Conservation (phyloP, 1,140 invertebrate species). For the Venustaconcha ellipsiformis region DNA sequence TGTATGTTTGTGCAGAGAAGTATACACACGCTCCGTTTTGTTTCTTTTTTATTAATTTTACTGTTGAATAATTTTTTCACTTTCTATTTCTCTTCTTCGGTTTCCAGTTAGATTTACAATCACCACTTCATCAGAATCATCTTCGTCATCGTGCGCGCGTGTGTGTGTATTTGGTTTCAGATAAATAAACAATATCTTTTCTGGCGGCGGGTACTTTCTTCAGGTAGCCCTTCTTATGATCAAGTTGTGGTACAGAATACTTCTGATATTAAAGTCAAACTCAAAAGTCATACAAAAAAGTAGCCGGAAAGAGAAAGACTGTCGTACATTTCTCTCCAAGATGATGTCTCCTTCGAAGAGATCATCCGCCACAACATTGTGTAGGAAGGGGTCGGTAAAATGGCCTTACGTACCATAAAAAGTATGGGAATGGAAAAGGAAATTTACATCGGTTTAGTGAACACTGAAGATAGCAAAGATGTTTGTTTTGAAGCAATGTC, state of each 20-base stretch:
- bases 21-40: no score
- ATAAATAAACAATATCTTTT: conserved; percentile 10
- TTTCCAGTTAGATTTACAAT: no score
- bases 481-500: conserved; percentile 12
- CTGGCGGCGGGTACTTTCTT: conserved; percentile 33
- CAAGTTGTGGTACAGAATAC: conserved; percentile 37
- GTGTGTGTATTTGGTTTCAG: not conserved
- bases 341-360: conserved; percentile 3
- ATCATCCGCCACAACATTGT: conserved; percentile 25
- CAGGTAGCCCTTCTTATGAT: conserved; percentile 32
- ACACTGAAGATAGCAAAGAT: conserved; percentile 5
- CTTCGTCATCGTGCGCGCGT: no score
- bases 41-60: no score
- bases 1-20: no score
- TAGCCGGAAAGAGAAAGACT: not conserved
- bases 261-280: conserved; percentile 40
- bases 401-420: conserved; percentile 21
- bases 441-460: conserved; percentile 35
- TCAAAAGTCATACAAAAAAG: conserved; percentile 3
- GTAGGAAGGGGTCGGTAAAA: conserved; percentile 10
- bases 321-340: conserved; percentile 6
- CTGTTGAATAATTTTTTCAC: no score
- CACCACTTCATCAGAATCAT: no score
- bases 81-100: no score
- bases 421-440: conserved; percentile 34